A percentile compares a stretch with the other conserved stretches of the same genome.
Evolutionary conservation across 1,140 invertebrate species (phyloP).

Genomic region (Amyelois transitella): DNA sequence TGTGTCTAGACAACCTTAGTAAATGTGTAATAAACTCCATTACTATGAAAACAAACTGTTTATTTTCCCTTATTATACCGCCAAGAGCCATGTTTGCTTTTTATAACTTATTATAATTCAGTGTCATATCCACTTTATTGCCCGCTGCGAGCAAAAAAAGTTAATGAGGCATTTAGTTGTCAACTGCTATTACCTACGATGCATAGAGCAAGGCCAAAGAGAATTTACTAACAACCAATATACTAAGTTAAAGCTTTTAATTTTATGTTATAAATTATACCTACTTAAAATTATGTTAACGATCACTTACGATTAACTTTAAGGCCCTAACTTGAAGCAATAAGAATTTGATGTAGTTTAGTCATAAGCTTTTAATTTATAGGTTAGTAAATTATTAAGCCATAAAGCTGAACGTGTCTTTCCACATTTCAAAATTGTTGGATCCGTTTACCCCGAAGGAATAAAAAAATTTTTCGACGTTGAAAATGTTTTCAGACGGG

Average conservation of each 20-base stretch:
- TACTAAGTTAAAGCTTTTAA: neutral
- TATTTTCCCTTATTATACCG: neutral
- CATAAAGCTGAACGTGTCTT: neutral
- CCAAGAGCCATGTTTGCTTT: neutral
- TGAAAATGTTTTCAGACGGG: too few relatives aligned
- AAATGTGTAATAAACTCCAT: neutral
- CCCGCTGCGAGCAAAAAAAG: neutral
- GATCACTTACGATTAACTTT: neutral
- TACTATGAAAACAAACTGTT: neutral
- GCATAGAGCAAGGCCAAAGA: neutral
- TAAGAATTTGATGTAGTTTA: neutral
- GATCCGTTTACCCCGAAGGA: too few relatives aligned
- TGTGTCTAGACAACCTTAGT: neutral
- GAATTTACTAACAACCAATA: neutral
- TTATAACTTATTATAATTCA: conserved; percentile 2
- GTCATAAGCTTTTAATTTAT: too few relatives aligned
- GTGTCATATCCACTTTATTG: conserved; percentile 1
- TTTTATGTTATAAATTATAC: too few relatives aligned
- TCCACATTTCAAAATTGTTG: too few relatives aligned
- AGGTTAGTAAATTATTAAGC: neutral
- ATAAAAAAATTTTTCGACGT: too few relatives aligned
- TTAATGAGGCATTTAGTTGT: neutral
- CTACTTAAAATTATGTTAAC: neutral
- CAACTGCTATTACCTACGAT: neutral
- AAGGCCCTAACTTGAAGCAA: neutral